These are phyloP conservation scores for Lophius americanus DNA, from an alignment of 2,797 vertebrate genomes.

Conservation along the genomic window DNA sequence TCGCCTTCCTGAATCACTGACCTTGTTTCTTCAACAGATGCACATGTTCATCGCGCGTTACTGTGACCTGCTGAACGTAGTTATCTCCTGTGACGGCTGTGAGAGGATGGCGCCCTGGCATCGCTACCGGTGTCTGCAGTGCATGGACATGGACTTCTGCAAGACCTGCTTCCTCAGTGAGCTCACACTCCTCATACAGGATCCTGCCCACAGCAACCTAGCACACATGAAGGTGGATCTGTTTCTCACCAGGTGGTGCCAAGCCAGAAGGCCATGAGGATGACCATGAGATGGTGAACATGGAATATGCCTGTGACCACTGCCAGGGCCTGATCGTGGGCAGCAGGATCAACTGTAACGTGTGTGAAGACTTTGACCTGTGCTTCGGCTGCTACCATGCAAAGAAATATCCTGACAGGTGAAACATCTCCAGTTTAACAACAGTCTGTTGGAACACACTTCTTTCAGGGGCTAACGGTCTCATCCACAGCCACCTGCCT, in stretches of 20 bases:
- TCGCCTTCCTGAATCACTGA: neutral
- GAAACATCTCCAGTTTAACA: conserved; percentile 23
- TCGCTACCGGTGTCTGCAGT: conserved; percentile 95
- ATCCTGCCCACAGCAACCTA: neutral
- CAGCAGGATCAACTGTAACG: conserved; percentile 95
- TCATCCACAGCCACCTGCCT: conserved; percentile 88
- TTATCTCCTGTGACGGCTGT: conserved; percentile 97
- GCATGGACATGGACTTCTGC: conserved; percentile 98
- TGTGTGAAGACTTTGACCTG: conserved; percentile 97
- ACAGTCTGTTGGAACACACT: neutral
- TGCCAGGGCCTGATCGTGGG: conserved; percentile 97
- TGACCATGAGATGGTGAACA: conserved; percentile 97
- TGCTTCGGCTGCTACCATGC: conserved; percentile 97
- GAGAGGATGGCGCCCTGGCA: conserved; percentile 96
- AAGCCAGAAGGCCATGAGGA: conserved; percentile 98
- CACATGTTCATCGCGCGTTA: conserved; percentile 99
- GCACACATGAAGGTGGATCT: neutral
- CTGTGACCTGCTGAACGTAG: conserved; percentile 94
- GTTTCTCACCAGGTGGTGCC: conserved; percentile 86
- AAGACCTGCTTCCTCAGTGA: conserved; percentile 98
- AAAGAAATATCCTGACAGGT: conserved; percentile 97
- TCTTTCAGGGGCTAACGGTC: neutral
- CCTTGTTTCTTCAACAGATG: conserved; percentile 82
- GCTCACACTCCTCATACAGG: conserved; percentile 28
- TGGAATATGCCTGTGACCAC: conserved; percentile 96